Base-by-base conservation (phyloP, 2,113 vertebrate genomes). In the Corydoras maculifer region DNA sequence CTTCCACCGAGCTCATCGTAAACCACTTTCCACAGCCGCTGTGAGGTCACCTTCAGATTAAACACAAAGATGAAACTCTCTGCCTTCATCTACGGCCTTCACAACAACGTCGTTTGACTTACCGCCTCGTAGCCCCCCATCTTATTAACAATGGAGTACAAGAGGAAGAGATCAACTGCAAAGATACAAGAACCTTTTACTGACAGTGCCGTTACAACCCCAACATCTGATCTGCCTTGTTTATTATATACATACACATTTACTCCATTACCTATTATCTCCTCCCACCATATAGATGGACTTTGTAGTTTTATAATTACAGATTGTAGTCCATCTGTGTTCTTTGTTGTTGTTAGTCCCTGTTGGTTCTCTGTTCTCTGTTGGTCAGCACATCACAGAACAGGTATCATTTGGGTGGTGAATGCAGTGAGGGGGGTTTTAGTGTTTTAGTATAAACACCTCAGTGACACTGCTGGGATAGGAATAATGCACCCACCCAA, bases 1-100 rank as follows among this genome's bases (percentile, higher is more conserved):
- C 90, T 90, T 51, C 91, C 90, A 8, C 91, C 91, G 71, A 92
- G 74, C 84, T 92, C 88, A 9, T 92, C 91, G 53, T 92, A 92
- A 11, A 92, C 89, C 13, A 83, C 80, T 73, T 92, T 92, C 91
- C 91, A 92, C 59, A 90, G 79, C 3, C 89, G 84, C 14, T 88
- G 86, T 0, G 79, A 50, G 0, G 90, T 91, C 77, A 92, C 91
- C 90, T 92, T 72, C 8, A 76, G 57, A 30, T 29, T 50, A 51
- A 11, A 49, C 9, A 10, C n/a, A 31, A 18, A 30, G 32, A 59
- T 65, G 13, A 60, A 59, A 5, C 9, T 68, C 53, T 58, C 5
- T 57, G 54, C 54, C 12, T 57, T n/a, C 29, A 25, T n/a, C 15
- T 70, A 50, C 55, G 25, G 30, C 7, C 66, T 70, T 64, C 61